Percentiles rank a stretch among this genome's conserved stretches.
phyloP scores from a whole-genome alignment of 37 sponge, comb jelly and placozoan species.

The Oscarella lobularis region DNA sequence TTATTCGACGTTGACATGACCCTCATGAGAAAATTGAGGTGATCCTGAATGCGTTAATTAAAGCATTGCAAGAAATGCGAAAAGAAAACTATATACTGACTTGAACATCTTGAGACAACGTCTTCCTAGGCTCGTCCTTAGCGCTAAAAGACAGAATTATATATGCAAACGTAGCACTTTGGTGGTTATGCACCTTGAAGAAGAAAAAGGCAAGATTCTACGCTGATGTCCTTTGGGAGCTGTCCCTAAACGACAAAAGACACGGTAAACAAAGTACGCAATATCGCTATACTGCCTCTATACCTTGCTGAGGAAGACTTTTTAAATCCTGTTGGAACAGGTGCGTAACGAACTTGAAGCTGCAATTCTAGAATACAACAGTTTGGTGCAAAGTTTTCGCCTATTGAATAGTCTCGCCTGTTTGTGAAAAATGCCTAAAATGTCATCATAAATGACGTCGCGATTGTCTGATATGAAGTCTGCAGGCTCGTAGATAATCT shows the following conservation, averaged over 20 bases:
- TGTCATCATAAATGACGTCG: slow-evolving; percentile 72
- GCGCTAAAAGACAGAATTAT: not conserved
- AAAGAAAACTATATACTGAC: no score
- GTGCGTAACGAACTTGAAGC: slow-evolving; percentile 70
- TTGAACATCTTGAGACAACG: not conserved
- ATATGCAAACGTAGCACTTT: not conserved
- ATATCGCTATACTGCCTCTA: not conserved
- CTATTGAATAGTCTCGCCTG: slow-evolving; percentile 22
- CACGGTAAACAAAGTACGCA: no score
- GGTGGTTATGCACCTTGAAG: not conserved
- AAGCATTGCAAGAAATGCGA: no score
- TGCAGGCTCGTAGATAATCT: slow-evolving; percentile 58
- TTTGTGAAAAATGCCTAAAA: slow-evolving; percentile 49
- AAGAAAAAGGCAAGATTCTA: not conserved
- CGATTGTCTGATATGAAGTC: slow-evolving; percentile 65
- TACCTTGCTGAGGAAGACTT: slow-evolving; percentile 7
- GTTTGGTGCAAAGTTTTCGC: not conserved
- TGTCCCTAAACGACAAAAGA: not conserved
- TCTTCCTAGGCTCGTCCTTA: not conserved
- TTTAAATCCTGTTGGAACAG: slow-evolving; percentile 65
- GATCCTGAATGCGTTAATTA: no score
- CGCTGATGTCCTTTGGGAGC: not conserved
- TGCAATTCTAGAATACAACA: slow-evolving; percentile 48
- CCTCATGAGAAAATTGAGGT: no score
- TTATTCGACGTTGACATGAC: not conserved